Evolutionary conservation across 2,113 vertebrate species (phyloP), one percentile per base, ranked within the genome.

Genomic region (Rana temporaria): DNA sequence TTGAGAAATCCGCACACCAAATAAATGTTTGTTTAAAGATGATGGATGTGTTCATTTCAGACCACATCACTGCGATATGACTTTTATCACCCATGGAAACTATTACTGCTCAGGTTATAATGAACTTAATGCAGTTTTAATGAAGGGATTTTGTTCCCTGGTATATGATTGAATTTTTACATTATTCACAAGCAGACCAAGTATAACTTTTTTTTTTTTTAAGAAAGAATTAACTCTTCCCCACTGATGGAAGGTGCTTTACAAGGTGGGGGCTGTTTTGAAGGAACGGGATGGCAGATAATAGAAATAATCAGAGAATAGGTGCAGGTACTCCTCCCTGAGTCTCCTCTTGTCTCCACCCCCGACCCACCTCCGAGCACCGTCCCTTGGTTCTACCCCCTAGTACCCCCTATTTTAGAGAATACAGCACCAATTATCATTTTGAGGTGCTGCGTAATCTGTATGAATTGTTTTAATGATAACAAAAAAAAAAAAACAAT

Each of bases 31-130:
- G 42, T 86, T 86, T 86, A 68, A 86, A 85, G 77, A 79, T 87
- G 82, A 77, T 57, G 77, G 19, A 84, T 87, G 76, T 85, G 65
- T 83, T 86, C 82, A 87, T 88, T 90, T 86, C 85, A 78, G 85
- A 86, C 88, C 84, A 86, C 72, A 17, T 72, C 56, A 30, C 59
- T 59, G 84, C 62, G 84, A 64, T 64, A 86, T 48, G 19, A 69
- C 63, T 77, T 77, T 70, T 65, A 67, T 52, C 76, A 78, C 63
- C 63, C 22, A 56, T 56, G 63, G 48, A 78, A 78, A 67, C 22
- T 67, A 67, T 67, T 78, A 42, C 76, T 12, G 53, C 66, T 52
- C 52, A 20, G 30, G 52, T 52, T 64, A 69, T 81, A 81, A 84
- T 84, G 72, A 57, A 81, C 60, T 67, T 81, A 52, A 79, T 66